Conservation (phyloP, 2,797 vertebrate species). For the Halcyon chelicuti region DNA sequence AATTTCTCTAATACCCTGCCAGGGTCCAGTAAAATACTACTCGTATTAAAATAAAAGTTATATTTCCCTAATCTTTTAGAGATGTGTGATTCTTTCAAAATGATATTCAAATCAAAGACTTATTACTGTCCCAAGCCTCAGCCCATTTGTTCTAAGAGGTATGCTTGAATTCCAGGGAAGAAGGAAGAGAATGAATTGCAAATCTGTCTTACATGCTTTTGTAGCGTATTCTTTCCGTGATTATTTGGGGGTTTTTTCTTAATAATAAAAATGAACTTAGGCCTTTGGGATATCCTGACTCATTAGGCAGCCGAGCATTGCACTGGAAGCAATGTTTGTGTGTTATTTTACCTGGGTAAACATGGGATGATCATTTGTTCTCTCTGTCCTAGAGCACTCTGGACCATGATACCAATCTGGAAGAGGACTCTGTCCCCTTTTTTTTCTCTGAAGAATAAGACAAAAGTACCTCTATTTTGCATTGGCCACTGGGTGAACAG, state of each 20-base stretch:
- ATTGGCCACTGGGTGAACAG: neutral
- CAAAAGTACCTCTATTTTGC: neutral
- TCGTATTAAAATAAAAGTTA: conserved; percentile 65
- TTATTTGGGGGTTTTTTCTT: neutral
- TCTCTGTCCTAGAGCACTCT: neutral
- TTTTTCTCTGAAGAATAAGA: neutral
- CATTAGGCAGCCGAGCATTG: neutral
- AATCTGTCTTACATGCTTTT: neutral
- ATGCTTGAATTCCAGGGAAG: neutral
- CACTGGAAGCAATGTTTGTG: neutral
- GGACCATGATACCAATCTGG: neutral
- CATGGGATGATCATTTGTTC: neutral
- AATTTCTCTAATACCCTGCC: conserved; percentile 65
- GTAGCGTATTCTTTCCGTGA: neutral
- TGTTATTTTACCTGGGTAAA: neutral
- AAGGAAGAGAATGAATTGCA: neutral
- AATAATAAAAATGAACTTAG: neutral
- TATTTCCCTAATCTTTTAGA: conserved; percentile 65
- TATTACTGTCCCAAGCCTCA: conserved; percentile 35
- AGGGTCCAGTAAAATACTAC: conserved; percentile 65
- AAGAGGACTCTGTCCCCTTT: neutral
- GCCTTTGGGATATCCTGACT: neutral
- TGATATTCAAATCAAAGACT: conserved; percentile 49
- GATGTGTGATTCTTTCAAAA: conserved; percentile 65
- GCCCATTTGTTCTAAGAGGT: conserved; percentile 46